Evolutionary conservation across 2,888 invertebrate genomes (phyloP), one percentile per base, ranked within the genome.

Genomic region (Parthenolecanium corni): DNA sequence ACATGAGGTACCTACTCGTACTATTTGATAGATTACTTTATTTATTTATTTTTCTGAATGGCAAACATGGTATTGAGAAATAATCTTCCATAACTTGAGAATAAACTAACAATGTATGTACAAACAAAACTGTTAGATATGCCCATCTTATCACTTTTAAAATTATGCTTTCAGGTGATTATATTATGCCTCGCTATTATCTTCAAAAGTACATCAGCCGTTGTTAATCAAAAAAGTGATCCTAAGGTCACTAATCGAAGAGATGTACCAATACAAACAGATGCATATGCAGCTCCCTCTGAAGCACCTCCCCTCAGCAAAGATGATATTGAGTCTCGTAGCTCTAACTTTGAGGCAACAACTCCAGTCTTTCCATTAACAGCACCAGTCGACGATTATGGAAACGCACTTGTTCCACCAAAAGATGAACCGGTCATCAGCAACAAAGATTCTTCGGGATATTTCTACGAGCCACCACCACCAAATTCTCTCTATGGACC

Each of bases 401-500:
- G 42, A 23, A 46, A 53, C 5, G 21, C 64, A 5, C 47, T 54
- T 3, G 64, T 66, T 18, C 67, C 66, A 23, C 68, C 69, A 3
- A 54, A 66, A 31, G 70, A 18, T 18, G 46, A 58, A 25, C 20
- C 46, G 4, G 36, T 46, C 25, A 24, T 58, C n/a, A 44, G 25
- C 36, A 31, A 49, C 25, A 18, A 58, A 21, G 49, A 49, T 49
- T 49, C 49, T 23, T 58, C 5, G n/a, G n/a, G 18, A 44, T 56
- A 18, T 44, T 16, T 66, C 40, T 67, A 70, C 64, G 69, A 74
- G 68, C 68, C 75, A 69, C 64, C 74, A 68, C 71, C 74, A 71
- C 42, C 56, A 14, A 57, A 62, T 46, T 47, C 52, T 25, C 63
- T 63, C 31, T 62, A 64, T 16, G 78, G 79, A 0, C 77, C 79